A percentile compares a stretch with the other conserved stretches of the same genome.
These are phyloP conservation scores for Neuroscelio doddi DNA, from an alignment of 2,888 invertebrate genomes.

Conservation along the genomic window DNA sequence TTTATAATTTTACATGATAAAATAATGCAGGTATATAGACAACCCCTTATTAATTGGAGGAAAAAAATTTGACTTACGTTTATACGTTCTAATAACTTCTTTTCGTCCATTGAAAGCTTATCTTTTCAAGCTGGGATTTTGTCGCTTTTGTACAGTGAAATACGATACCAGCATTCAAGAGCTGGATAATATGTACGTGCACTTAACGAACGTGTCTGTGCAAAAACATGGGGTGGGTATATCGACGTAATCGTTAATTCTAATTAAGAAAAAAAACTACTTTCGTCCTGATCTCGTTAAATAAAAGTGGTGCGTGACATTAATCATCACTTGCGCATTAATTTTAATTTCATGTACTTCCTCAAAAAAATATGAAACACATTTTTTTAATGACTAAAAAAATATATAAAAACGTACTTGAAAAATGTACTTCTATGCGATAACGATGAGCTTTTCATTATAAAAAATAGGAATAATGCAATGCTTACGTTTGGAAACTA, in stretches of 20 bases:
- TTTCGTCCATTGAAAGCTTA: conserved; percentile 95
- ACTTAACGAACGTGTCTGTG: conserved; percentile 97
- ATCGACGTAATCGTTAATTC: conserved; percentile 32
- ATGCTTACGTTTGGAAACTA: too few relatives aligned
- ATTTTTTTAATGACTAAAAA: conserved; percentile 29
- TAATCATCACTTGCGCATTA: conserved; percentile 20
- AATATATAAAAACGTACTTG: too few relatives aligned
- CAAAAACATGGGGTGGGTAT: conserved; percentile 91
- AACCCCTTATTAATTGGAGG: conserved; percentile 96
- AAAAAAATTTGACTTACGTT: conserved; percentile 94
- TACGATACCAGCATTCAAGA: conserved; percentile 92
- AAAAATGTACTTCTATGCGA: too few relatives aligned
- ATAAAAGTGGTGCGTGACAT: conserved; percentile 31
- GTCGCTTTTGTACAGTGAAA: conserved; percentile 96
- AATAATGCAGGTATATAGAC: conserved; percentile 83
- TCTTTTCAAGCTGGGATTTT: conserved; percentile 93
- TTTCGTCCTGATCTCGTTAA: conserved; percentile 33
- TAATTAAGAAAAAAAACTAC: conserved; percentile 27
- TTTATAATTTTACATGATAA: too few relatives aligned
- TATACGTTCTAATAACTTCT: conserved; percentile 94
- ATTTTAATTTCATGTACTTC: conserved; percentile 26
- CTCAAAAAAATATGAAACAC: too few relatives aligned
- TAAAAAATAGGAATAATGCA: too few relatives aligned
- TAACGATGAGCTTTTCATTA: too few relatives aligned
- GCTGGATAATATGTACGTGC: conserved; percentile 94